These are phyloP conservation scores for Caenorhabditis sp. DNA, from an alignment of 2,888 invertebrate genomes.

Conservation along the genomic window DNA sequence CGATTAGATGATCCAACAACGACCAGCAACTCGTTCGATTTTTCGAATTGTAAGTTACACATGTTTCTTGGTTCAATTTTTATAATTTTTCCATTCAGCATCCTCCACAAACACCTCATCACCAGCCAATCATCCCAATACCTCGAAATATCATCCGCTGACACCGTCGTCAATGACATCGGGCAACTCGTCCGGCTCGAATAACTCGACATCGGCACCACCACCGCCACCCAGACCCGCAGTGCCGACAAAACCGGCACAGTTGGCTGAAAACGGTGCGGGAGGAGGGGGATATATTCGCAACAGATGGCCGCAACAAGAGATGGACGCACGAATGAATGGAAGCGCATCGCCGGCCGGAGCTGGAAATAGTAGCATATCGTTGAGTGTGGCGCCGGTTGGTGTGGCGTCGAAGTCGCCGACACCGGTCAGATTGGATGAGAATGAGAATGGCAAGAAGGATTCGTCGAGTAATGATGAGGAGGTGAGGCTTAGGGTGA, in stretches of 20 bases:
- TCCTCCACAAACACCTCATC: not conserved
- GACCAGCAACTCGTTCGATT: slow-evolving; percentile 13
- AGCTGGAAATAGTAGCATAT: slow-evolving; percentile 29
- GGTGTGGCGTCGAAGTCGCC: slow-evolving; percentile 30
- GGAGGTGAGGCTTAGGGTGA: slow-evolving; percentile 6
- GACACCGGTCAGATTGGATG: slow-evolving; percentile 23
- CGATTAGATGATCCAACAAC: slow-evolving; percentile 19
- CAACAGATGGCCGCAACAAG: slow-evolving; percentile 24
- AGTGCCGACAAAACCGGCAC: slow-evolving; percentile 10
- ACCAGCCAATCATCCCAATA: not conserved
- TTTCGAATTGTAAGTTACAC: slow-evolving; percentile 19
- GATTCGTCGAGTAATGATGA: not conserved
- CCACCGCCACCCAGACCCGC: slow-evolving; percentile 17
- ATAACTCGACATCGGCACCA: slow-evolving; percentile 10
- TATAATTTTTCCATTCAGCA: not conserved
- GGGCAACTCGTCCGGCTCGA: slow-evolving; percentile 15
- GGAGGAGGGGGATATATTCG: slow-evolving; percentile 15
- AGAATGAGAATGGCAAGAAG: slow-evolving; percentile 29
- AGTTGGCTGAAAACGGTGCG: not conserved
- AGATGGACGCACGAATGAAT: slow-evolving; percentile 6
- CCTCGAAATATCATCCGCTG: slow-evolving; percentile 28
- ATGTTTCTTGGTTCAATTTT: not conserved
- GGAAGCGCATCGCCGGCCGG: slow-evolving; percentile 40
- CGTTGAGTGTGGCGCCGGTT: slow-evolving; percentile 26
- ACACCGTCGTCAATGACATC: slow-evolving; percentile 40